Evolutionary conservation across 2,797 vertebrate genomes (phyloP).

Genomic region (Enteromius paludinosus): DNA sequence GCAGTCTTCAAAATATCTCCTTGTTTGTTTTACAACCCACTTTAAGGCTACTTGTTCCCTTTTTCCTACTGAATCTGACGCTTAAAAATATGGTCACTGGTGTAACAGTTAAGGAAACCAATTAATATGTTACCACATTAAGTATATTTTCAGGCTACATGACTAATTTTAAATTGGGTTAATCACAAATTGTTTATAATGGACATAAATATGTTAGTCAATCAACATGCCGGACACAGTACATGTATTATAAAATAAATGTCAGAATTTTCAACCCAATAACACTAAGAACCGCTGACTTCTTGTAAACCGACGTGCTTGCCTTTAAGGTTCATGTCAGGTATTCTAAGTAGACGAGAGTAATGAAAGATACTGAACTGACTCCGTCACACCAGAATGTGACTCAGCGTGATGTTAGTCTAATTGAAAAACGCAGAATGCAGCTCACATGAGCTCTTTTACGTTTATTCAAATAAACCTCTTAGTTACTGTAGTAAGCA

Average conservation of each 20-base stretch:
- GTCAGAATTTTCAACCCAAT: no score
- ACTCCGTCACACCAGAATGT: conserved; percentile 42
- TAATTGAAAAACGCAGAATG: conserved; percentile 40
- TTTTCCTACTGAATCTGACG: neutral
- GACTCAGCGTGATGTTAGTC: conserved; percentile 41
- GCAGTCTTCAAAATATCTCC: neutral
- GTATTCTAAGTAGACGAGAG: neutral
- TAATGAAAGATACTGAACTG: conserved; percentile 1
- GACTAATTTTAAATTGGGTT: neutral
- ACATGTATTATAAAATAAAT: no score
- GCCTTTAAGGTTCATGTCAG: conserved; percentile 1
- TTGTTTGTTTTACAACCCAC: neutral
- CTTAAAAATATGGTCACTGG: neutral
- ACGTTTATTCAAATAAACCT: conserved; percentile 23
- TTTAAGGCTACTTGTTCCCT: neutral
- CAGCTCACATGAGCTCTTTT: conserved; percentile 17
- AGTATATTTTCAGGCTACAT: neutral
- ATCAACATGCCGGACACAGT: neutral
- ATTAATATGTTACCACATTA: neutral
- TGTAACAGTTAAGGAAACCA: neutral
- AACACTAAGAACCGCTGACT: neutral
- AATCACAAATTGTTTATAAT: neutral
- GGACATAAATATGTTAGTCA: neutral
- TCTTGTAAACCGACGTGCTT: neutral
- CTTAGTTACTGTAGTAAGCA: conserved; percentile 10